Conservation (phyloP, 92 coral and sea anemone species). For the Siderastrea radians region DNA sequence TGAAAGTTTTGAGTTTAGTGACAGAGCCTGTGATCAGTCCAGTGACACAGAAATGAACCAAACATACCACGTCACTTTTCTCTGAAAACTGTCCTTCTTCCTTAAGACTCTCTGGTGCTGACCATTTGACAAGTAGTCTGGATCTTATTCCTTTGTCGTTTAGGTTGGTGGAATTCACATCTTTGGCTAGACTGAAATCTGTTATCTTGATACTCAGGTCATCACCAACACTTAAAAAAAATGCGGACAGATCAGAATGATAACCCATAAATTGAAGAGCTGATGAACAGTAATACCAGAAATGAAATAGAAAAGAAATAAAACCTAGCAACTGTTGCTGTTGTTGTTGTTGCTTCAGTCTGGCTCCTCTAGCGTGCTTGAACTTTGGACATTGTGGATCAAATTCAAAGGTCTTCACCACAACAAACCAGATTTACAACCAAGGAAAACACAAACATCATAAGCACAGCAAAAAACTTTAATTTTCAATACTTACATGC, state of each 20-base stretch:
- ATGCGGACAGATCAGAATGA: neutral
- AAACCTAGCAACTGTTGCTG: neutral
- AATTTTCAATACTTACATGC: conserved; percentile 73
- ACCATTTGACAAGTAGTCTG: conserved; percentile 63
- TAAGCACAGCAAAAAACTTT: no score
- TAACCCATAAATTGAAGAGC: neutral
- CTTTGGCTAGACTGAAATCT: conserved; percentile 53
- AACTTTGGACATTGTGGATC: no score
- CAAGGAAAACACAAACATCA: no score
- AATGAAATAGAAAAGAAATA: neutral
- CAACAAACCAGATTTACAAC: no score
- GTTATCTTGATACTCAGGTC: conserved; percentile 69
- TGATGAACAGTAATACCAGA: neutral
- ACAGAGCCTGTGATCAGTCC: no score
- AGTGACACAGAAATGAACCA: neutral
- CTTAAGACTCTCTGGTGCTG: conserved; percentile 72
- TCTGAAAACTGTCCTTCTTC: conserved; percentile 65
- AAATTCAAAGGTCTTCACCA: no score
- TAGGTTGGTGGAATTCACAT: conserved; percentile 19
- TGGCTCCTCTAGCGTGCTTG: no score
- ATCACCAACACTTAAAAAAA: conserved; percentile 72
- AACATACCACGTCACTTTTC: conserved; percentile 86
- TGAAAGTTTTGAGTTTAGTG: no score
- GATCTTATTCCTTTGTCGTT: conserved; percentile 52
- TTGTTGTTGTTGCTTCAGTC: neutral